Conservation (phyloP, 2,888 invertebrate species). For the Slavum lentiscoides region DNA sequence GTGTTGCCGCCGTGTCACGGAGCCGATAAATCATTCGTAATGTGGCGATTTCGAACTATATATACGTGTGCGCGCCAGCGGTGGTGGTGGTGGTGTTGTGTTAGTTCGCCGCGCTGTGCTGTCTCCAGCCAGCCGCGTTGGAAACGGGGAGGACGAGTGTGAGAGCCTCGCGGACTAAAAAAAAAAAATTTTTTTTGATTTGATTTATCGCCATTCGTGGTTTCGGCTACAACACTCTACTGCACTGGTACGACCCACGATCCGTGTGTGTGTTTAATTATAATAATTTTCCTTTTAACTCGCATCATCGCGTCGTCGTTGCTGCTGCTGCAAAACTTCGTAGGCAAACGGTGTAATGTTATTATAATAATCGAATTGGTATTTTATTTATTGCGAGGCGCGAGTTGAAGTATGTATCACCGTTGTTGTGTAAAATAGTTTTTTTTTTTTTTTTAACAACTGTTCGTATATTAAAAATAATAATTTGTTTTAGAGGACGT, state of each 20-base stretch:
- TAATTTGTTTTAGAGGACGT: no score
- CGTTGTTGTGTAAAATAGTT: no score
- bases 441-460: no score
- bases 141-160: no score
- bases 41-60: conserved; percentile 31
- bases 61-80: neutral
- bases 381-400: no score
- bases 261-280: conserved; percentile 11
- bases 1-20: conserved; percentile 24
- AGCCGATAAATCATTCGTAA: conserved; percentile 49
- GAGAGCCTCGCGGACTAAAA: neutral
- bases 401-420: no score
- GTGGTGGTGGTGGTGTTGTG: neutral
- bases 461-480: no score
- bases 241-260: neutral
- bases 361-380: no score
- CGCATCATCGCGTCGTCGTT: neutral
- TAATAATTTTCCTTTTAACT: conserved; percentile 27
- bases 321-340: neutral
- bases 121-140: no score
- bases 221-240: neutral
- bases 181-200: conserved; percentile 12
- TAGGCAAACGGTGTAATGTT: neutral
- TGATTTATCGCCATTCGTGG: conserved; percentile 41
- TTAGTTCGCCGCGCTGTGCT: no score